Evolutionary conservation across 2,797 vertebrate species (phyloP), one percentile per base, ranked within the genome.

Genomic region (Sebastes steindachneri): DNA sequence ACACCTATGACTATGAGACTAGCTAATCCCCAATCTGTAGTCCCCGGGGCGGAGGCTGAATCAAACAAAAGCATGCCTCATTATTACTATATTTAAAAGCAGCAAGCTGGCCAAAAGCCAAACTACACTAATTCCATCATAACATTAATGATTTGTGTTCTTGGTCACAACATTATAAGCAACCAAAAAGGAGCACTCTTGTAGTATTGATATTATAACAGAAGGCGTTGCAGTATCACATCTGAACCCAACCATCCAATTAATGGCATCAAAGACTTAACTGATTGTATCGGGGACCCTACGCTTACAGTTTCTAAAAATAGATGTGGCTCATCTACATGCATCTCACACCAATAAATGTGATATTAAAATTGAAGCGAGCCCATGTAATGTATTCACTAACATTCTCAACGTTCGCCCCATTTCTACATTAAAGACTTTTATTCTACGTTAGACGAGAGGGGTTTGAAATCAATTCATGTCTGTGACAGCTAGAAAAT

Each of bases 191-290:
- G 23, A 41, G 21, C 33, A n/a, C 21, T 35, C n/a, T 0, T 3
- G 10, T 9, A 51, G 19, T 51, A 65, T 66, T 77, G 11, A n/a
- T 65, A 57, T 48, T 54, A 59, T n/a, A 48, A 74, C 53, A 9
- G 54, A 51, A 63, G 63, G 19, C 48, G 60, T 5, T 68, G 57
- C 74, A 35, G 54, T 26, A 68, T 73, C 33, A 31, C n/a, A 77
- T 78, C 77, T 67, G 71, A 83, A 62, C 35, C 14, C 67, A 55
- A 57, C 60, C 67, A 78, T 59, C 67, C 75, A 82, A 84, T 84
- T 82, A 88, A 81, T 66, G 59, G 79, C 75, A 84, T 84, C 85
- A 83, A 85, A 89, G 81, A 66, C 68, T 86, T 53, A 68, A 71
- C 64, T 65, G 81, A 88, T 86, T 51, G 4, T 79, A 91, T 87